These are phyloP conservation scores for Diabrotica balteata DNA, from an alignment of 2,888 invertebrate species.

Conservation along the genomic window DNA sequence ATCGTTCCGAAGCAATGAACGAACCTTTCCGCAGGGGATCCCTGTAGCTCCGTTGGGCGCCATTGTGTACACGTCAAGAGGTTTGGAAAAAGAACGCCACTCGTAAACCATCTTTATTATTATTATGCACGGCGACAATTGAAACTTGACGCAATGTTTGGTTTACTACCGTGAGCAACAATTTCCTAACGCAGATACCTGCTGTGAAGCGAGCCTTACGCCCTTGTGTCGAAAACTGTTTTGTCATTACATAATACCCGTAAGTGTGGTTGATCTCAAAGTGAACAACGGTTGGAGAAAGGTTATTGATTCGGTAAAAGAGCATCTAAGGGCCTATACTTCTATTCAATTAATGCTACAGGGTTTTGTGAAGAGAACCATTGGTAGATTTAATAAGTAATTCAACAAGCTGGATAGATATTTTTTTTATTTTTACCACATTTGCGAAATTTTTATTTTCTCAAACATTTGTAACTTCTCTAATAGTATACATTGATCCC, in stretches of 20 bases:
- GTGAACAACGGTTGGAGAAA: too few relatives aligned
- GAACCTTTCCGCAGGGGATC: constrained; percentile 48
- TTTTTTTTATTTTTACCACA: too few relatives aligned
- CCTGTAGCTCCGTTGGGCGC: constrained; percentile 57
- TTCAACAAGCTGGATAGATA: too few relatives aligned
- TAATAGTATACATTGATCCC: too few relatives aligned
- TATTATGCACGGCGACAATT: constrained; percentile 52
- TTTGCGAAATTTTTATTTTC: too few relatives aligned
- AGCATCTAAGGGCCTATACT: too few relatives aligned
- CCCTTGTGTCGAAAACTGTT: constrained; percentile 11
- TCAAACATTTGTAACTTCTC: too few relatives aligned
- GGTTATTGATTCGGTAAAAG: too few relatives aligned
- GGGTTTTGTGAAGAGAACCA: too few relatives aligned
- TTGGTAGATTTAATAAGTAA: too few relatives aligned
- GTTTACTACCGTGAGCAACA: constrained; percentile 44
- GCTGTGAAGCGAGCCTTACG: constrained; percentile 32
- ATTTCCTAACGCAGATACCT: constrained; percentile 32
- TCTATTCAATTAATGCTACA: too few relatives aligned
- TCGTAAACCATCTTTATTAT: constrained; percentile 61
- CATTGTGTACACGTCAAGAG: constrained; percentile 61
- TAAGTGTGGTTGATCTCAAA: neutral
- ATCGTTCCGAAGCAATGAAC: constrained; percentile 36
- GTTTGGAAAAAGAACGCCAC: constrained; percentile 52
- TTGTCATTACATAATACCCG: constrained; percentile 10
- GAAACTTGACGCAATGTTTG: constrained; percentile 54